phyloP scores from a whole-genome alignment of 2,113 vertebrate genomes.

The Rhizomys pruinosus region DNA sequence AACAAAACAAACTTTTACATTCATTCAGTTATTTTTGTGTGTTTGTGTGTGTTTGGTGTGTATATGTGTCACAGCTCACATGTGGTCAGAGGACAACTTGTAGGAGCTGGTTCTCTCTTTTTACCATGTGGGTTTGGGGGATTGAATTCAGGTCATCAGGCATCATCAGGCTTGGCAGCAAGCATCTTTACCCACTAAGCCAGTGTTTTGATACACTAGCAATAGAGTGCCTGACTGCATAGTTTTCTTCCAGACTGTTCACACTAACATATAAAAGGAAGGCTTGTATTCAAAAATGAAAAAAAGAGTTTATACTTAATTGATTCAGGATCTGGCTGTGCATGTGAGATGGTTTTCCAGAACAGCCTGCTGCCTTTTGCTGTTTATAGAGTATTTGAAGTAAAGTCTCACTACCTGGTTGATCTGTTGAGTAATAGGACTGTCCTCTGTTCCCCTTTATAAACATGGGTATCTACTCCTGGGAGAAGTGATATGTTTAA shows the following conservation, averaged over 20 bases:
- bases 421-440: background rate
- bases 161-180: background rate
- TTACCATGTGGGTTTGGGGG: background rate
- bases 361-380: background rate
- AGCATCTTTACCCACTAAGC: background rate
- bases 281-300: background rate
- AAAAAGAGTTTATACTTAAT: background rate
- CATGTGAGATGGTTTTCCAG: background rate
- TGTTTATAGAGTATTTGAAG: background rate
- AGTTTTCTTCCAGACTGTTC: background rate
- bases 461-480: no score
- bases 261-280: conserved; percentile 10
- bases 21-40: no score
- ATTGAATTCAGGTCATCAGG: background rate
- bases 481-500: background rate
- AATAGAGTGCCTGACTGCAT: background rate
- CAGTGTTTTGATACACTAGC: background rate
- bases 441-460: background rate
- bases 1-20: no score
- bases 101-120: background rate
- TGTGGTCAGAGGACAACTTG: background rate
- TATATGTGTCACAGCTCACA: background rate
- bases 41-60: background rate
- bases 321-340: background rate
- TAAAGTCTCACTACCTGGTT: background rate